These are phyloP conservation scores for Aricia artaxerxes DNA, from an alignment of 2,888 invertebrate species.

Conservation along the genomic window DNA sequence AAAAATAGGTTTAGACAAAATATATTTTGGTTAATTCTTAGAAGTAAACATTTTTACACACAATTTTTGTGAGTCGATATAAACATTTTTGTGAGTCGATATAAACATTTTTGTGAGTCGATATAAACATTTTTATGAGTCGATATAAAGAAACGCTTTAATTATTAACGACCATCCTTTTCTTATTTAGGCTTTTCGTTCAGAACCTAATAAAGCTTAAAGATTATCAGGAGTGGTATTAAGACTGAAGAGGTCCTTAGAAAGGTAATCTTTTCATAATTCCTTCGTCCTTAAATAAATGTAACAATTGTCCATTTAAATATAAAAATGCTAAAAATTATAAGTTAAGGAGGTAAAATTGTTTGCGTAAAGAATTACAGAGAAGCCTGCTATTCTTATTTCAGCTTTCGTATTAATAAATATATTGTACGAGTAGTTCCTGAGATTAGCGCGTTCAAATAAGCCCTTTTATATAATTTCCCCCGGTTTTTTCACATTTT, in stretches of 20 bases:
- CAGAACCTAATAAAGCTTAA: slow-evolving; percentile 3
- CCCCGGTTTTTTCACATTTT: too few species aligned
- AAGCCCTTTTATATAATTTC: too few species aligned
- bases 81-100: background rate
- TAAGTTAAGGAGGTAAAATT: background rate
- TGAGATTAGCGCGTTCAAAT: too few species aligned
- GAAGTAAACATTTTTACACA: background rate
- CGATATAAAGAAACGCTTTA: background rate
- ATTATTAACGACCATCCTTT: background rate
- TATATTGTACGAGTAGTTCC: too few species aligned
- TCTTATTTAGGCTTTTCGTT: background rate
- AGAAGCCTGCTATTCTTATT: too few species aligned
- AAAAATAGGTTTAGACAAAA: background rate
- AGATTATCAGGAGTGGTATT: background rate
- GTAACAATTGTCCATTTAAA: background rate
- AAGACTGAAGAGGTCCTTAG: background rate
- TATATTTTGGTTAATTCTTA: background rate
- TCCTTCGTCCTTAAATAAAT: background rate
- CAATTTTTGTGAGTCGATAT: too few species aligned
- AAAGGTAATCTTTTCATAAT: background rate
- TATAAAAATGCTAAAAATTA: background rate
- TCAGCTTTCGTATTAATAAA: too few species aligned
- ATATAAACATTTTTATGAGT: background rate
- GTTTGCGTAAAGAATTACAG: background rate
- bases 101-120: too few species aligned